phyloP scores from a whole-genome alignment of 1,140 invertebrate species.

The Papilio aristodemus region DNA sequence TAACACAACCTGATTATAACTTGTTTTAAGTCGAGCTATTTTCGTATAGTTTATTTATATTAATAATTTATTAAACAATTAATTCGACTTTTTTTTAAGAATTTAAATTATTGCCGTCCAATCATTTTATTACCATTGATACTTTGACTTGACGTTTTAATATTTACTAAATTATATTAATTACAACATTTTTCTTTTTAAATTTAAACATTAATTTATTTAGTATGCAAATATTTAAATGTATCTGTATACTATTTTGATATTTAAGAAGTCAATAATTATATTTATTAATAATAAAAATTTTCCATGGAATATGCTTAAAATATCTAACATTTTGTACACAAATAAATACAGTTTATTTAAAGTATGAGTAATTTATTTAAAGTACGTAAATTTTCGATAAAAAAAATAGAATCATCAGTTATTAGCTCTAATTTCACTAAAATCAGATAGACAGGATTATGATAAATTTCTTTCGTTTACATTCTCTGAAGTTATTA shows the following conservation, averaged over 20 bases:
- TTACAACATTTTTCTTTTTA: neutral
- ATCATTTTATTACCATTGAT: slow-evolving; percentile 25
- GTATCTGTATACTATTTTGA: neutral
- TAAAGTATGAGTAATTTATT: too few relatives aligned
- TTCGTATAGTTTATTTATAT: neutral
- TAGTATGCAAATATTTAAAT: slow-evolving; percentile 9
- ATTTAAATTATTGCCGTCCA: slow-evolving; percentile 1
- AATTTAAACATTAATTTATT: neutral
- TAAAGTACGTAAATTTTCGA: too few relatives aligned
- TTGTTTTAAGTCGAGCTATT: neutral
- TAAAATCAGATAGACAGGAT: slow-evolving; percentile 12
- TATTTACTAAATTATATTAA: slow-evolving; percentile 30
- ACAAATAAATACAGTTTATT: too few relatives aligned
- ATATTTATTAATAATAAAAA: neutral
- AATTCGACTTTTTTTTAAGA: slow-evolving; percentile 16
- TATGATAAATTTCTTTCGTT: slow-evolving; percentile 12
- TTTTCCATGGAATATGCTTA: neutral
- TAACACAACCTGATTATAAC: neutral
- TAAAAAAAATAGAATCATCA: too few relatives aligned
- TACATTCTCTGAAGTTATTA: neutral
- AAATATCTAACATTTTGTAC: neutral
- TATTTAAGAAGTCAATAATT: neutral
- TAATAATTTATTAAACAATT: slow-evolving; percentile 15
- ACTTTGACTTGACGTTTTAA: slow-evolving; percentile 24
- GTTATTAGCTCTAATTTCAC: too few relatives aligned